Conservation (phyloP, 2,113 vertebrate species). For the Ibidorhyncha struthersii region DNA sequence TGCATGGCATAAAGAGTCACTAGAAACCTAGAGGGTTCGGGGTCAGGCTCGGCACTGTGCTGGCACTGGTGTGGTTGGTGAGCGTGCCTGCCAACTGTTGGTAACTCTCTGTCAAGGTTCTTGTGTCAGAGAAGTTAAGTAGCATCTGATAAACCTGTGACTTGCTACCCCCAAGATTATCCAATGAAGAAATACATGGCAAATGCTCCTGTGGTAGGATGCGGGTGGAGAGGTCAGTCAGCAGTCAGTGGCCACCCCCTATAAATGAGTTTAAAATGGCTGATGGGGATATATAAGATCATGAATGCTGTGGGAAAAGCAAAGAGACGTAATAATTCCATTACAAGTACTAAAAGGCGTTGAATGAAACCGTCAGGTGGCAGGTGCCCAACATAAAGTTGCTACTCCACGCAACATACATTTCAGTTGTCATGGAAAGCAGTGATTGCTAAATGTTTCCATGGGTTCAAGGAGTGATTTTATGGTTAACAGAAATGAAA, state of each 20-base stretch:
- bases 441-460: not conserved
- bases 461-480: not conserved
- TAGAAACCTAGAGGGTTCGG: not conserved
- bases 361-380: not conserved
- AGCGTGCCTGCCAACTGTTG: accelerated
- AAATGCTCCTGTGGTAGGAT: accelerated
- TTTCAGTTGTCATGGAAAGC: not conserved
- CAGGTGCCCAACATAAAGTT: not conserved
- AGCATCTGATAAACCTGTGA: not conserved
- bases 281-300: not conserved
- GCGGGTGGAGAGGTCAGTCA: not conserved
- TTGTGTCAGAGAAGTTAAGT: not conserved
- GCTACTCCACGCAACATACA: accelerated
- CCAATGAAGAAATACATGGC: not conserved
- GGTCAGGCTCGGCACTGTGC: not conserved
- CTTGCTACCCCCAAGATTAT: not conserved
- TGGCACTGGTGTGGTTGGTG: not conserved
- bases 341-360: not conserved
- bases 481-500: not conserved
- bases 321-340: not conserved
- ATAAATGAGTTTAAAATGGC: not conserved
- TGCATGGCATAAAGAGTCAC: not conserved
- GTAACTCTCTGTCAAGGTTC: not conserved
- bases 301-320: not conserved
- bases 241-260: not conserved